Evolutionary conservation across 2,113 vertebrate species (phyloP), one percentile per base, ranked within the genome.

Genomic region (Rutilus rutilus): DNA sequence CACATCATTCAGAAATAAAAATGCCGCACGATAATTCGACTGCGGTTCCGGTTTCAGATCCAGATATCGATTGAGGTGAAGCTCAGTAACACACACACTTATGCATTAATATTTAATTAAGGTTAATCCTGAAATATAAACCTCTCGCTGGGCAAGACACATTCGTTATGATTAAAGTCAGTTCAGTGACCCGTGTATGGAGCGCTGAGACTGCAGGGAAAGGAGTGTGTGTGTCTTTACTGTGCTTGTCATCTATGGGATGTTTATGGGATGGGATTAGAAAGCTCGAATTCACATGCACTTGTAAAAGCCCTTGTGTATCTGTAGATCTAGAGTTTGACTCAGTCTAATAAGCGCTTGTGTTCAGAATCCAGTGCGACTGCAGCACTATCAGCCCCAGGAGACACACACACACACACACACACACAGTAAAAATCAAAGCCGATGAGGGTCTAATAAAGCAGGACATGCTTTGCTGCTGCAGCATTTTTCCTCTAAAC

Each of bases 301-400:
- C 15, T 33, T 30, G n/a, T 30, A 65, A 65, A 65, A 65, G 2
- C 2, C 0, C 64, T 65, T 6, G 6, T 62, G 10, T 64, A 12
- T 64, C 10, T 64, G 60, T 27, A 62, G n/a, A 64, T 64, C 60
- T 27, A 1, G 33, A 1, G 67, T 71, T 33, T 7, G 27, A 10
- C 36, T 42, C 36, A 42, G 36, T 71, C 39, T 71, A 71, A 71
- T 39, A 71, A 71, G 67, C 9, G 4, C 11, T 42, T 5, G 5
- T 5, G 4, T 71, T 71, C 14, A 90, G 88, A 87, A 89, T 88
- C 69, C 86, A 90, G 88, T 79, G 82, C 88, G 84, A 84, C 86
- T 89, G 88, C 88, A 57, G 86, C 65, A 79, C 78, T 84, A 86
- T 81, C 73, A 64, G 64, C 79, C 89, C 88, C 85, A 83, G 17